A percentile compares a stretch with the other conserved stretches of the same genome.
phyloP scores from a whole-genome alignment of 2,888 invertebrate species.

The Drosophila imparisetae region DNA sequence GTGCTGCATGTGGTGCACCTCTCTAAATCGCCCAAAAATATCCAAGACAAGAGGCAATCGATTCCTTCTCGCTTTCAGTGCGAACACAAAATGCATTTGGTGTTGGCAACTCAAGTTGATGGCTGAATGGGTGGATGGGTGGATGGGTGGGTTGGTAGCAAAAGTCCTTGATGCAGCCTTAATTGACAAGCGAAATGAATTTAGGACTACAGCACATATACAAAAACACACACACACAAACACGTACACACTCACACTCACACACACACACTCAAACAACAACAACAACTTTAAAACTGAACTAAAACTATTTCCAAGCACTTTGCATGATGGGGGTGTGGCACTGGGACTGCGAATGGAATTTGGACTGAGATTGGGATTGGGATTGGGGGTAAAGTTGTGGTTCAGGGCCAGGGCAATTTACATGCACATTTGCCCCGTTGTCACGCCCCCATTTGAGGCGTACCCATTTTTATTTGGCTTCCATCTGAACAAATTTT shows the following conservation, averaged over 20 bases:
- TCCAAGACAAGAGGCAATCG: conserved; percentile 9
- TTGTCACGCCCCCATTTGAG: conserved; percentile 31
- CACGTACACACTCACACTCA: background rate
- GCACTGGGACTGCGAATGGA: conserved; percentile 2
- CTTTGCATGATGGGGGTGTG: conserved; percentile 37
- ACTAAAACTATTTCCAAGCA: conserved; percentile 62
- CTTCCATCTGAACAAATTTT: conserved; percentile 20
- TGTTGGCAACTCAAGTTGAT: background rate
- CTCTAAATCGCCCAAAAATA: background rate
- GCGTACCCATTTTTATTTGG: conserved; percentile 25
- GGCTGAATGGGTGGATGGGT: background rate
- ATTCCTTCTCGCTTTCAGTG: conserved; percentile 22
- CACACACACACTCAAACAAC: background rate
- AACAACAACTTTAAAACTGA: conserved; percentile 3
- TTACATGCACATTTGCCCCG: conserved; percentile 37
- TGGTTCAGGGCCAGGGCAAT: conserved; percentile 45
- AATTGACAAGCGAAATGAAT: conserved; percentile 73
- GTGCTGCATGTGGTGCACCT: background rate
- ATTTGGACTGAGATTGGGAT: background rate
- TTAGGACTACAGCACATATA: conserved; percentile 51
- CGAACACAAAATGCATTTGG: conserved; percentile 38
- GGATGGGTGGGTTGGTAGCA: background rate
- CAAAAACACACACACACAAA: background rate
- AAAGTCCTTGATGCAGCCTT: conserved; percentile 61
- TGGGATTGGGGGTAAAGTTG: conserved; percentile 2